Conservation (phyloP, 2,888 invertebrate genomes). For the Ormyrus rosae region DNA sequence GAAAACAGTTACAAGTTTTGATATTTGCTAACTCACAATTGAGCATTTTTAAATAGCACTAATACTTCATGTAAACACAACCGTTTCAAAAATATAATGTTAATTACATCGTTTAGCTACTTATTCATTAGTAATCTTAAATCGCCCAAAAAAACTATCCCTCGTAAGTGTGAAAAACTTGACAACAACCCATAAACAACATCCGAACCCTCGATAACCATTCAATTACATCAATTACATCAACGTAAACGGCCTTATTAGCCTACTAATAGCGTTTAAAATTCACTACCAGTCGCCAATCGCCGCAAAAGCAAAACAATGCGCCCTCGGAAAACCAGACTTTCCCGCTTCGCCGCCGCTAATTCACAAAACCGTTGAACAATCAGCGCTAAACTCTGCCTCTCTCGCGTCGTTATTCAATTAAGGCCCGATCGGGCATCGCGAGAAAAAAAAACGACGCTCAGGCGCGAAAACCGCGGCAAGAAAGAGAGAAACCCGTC, state of each 20-base stretch:
- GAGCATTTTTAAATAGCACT: too few relatives aligned
- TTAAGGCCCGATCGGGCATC: background rate
- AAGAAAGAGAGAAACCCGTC: background rate
- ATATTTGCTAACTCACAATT: too few relatives aligned
- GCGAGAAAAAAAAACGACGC: background rate
- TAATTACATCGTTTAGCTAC: too few relatives aligned
- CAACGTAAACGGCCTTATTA: background rate
- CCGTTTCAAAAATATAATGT: too few relatives aligned
- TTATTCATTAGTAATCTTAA: too few relatives aligned
- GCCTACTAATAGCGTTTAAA: background rate
- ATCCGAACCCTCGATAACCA: background rate
- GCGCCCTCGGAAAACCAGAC: background rate
- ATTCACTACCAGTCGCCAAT: background rate
- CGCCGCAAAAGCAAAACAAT: background rate
- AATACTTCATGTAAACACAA: too few relatives aligned
- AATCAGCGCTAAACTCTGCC: background rate
- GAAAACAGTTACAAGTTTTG: too few relatives aligned
- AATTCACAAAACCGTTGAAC: background rate
- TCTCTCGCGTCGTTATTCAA: background rate
- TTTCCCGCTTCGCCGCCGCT: background rate
- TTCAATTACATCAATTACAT: slow-evolving; percentile 23
- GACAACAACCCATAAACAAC: too few relatives aligned
- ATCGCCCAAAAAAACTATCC: too few relatives aligned
- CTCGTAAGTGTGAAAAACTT: too few relatives aligned
- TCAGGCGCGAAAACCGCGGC: too few relatives aligned